A percentile compares a stretch with the other conserved stretches of the same genome.
Evolutionary conservation across 2,797 vertebrate genomes (phyloP).

Genomic region (Margarornis squamiger): DNA sequence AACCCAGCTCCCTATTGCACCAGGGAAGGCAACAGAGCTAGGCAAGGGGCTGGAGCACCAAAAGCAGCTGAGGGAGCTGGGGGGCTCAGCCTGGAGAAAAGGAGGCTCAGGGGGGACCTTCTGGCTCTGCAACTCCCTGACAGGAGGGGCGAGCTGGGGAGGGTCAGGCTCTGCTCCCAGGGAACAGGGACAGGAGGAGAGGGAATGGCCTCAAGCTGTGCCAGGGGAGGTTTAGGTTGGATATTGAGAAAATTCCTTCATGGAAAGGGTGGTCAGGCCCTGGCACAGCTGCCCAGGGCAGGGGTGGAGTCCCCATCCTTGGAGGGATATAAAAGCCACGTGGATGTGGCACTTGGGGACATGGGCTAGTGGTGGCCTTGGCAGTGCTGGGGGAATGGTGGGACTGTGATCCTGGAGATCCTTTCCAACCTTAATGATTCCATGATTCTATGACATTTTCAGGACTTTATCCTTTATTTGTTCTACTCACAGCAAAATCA

Average conservation of each 20-base stretch:
- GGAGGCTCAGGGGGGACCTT: background rate
- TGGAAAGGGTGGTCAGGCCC: background rate
- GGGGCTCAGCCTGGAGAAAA: background rate
- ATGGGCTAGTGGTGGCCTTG: background rate
- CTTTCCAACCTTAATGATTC: background rate
- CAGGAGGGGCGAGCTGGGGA: background rate
- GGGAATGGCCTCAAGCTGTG: accelerated
- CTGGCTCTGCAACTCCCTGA: background rate
- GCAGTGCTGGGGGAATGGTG: background rate
- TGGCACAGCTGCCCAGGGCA: background rate
- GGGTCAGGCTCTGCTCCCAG: accelerated
- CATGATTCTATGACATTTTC: background rate
- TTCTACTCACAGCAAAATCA: background rate
- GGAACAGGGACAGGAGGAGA: background rate
- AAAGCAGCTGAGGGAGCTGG: background rate
- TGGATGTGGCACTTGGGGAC: background rate
- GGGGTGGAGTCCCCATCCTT: background rate
- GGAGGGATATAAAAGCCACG: background rate
- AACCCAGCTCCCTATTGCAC: background rate
- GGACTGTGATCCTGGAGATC: background rate
- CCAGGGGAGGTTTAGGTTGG: background rate
- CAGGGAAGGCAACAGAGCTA: accelerated
- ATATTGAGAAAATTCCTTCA: background rate
- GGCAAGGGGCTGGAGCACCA: background rate
- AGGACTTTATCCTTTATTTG: background rate